phyloP scores from a whole-genome alignment of 1,140 invertebrate species.

The Philaenus spumarius region DNA sequence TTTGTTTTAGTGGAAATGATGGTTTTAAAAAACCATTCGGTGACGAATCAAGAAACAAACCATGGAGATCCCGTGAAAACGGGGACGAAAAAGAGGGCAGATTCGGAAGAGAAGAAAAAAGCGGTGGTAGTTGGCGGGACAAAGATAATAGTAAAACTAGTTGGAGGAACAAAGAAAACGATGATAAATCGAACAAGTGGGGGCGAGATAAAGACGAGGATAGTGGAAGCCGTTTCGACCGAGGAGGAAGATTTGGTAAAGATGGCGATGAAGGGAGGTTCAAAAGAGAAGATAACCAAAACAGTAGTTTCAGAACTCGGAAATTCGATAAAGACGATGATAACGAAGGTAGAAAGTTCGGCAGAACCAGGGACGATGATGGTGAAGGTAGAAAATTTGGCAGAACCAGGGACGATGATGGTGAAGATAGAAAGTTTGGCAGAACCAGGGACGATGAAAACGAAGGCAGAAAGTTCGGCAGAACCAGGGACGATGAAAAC shows the following conservation, averaged over 20 bases:
- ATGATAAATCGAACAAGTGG: neutral
- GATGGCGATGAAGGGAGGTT: conserved; percentile 16
- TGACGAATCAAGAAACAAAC: neutral
- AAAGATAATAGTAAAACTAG: neutral
- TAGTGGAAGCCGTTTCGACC: neutral
- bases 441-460: too few relatives aligned
- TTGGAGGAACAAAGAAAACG: neutral
- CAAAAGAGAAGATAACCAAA: conserved; percentile 21
- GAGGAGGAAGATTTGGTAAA: conserved; percentile 22
- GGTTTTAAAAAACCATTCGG: too few relatives aligned
- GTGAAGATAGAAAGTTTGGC: too few relatives aligned
- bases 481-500: conserved; percentile 19
- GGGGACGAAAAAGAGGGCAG: neutral
- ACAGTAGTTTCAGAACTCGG: neutral
- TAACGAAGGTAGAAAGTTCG: too few relatives aligned
- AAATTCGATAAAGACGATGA: neutral
- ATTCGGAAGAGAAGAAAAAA: conserved; percentile 9
- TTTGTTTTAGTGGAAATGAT: too few relatives aligned
- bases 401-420: neutral
- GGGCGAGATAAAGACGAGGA: neutral
- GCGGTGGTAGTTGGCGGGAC: neutral
- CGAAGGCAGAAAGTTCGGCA: too few relatives aligned
- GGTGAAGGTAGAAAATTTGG: too few relatives aligned
- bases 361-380: too few relatives aligned
- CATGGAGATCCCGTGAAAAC: neutral